phyloP scores from a whole-genome alignment of 1,140 invertebrate genomes.

The Liolophura sinensis region DNA sequence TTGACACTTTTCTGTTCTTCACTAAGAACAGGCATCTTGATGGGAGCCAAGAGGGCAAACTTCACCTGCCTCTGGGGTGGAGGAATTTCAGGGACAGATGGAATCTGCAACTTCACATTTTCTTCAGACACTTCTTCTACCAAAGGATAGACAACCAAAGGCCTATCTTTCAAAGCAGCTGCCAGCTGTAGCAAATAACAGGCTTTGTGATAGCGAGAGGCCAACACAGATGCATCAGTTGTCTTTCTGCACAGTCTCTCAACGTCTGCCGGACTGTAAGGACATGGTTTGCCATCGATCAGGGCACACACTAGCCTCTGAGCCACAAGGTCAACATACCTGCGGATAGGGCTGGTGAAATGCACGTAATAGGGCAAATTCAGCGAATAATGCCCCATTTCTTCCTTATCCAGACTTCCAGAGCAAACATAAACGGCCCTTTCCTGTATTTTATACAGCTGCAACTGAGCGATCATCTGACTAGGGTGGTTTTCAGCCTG shows the following conservation, averaged over 20 bases:
- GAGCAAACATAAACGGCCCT: slow-evolving; percentile 28
- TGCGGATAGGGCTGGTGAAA: slow-evolving; percentile 89
- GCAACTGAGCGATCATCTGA: slow-evolving; percentile 28
- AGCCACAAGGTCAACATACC: slow-evolving; percentile 91
- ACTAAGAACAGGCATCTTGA: slow-evolving; percentile 10
- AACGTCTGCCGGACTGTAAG: slow-evolving; percentile 31
- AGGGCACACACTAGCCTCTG: slow-evolving; percentile 74
- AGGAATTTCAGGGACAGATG: slow-evolving; percentile 18
- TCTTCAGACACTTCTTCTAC: slow-evolving; percentile 32
- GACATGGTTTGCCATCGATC: slow-evolving; percentile 60
- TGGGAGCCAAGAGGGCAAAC: slow-evolving; percentile 19
- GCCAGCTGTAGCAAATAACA: slow-evolving; percentile 23
- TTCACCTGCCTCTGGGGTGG: slow-evolving; percentile 15
- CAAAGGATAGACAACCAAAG: slow-evolving; percentile 27
- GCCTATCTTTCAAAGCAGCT: slow-evolving; percentile 24
- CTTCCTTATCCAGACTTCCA: slow-evolving; percentile 9
- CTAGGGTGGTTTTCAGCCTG: slow-evolving; percentile 37
- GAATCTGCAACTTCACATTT: slow-evolving; percentile 27
- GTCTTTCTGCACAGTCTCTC: slow-evolving; percentile 22
- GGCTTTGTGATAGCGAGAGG: slow-evolving; percentile 22
- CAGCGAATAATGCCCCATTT: slow-evolving; percentile 75
- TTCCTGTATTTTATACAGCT: slow-evolving; percentile 28
- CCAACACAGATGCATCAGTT: slow-evolving; percentile 9
- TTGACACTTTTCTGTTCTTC: slow-evolving; percentile 18
- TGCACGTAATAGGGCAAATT: slow-evolving; percentile 86